These are phyloP conservation scores for Enhydra lutris DNA, from an alignment of 2,113 vertebrate species.

Conservation along the genomic window DNA sequence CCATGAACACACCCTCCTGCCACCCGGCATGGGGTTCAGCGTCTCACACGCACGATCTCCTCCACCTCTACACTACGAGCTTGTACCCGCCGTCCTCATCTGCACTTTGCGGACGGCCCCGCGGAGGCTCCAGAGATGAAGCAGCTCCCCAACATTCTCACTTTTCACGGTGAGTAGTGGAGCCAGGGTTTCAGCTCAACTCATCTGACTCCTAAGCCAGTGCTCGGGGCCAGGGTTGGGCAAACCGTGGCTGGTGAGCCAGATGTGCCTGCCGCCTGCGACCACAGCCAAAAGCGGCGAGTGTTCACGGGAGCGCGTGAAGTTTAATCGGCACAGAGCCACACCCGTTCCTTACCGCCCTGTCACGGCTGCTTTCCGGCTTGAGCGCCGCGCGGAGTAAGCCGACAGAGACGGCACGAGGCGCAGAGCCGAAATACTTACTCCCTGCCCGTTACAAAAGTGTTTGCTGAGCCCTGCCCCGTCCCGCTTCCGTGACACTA, in stretches of 20 bases:
- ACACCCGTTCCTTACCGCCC: accelerated
- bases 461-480: background rate
- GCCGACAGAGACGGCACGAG: accelerated
- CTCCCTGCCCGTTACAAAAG: background rate
- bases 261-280: accelerated
- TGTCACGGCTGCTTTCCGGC: background rate
- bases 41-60: accelerated
- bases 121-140: background rate
- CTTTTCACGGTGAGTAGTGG: accelerated
- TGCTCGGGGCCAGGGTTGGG: background rate
- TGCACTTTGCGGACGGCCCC: too few species aligned
- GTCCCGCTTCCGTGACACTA: accelerated
- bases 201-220: background rate
- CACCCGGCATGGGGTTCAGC: accelerated
- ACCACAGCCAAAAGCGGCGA: background rate
- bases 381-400: accelerated
- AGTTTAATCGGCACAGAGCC: accelerated
- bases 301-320: accelerated
- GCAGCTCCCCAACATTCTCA: accelerated
- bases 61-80: accelerated
- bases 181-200: background rate
- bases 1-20: accelerated
- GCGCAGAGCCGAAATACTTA: too few species aligned
- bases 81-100: accelerated
- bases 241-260: accelerated